A percentile compares a stretch with the other conserved stretches of the same genome.
phyloP scores from a whole-genome alignment of 2,888 invertebrate species.

The Macaria liturata region DNA sequence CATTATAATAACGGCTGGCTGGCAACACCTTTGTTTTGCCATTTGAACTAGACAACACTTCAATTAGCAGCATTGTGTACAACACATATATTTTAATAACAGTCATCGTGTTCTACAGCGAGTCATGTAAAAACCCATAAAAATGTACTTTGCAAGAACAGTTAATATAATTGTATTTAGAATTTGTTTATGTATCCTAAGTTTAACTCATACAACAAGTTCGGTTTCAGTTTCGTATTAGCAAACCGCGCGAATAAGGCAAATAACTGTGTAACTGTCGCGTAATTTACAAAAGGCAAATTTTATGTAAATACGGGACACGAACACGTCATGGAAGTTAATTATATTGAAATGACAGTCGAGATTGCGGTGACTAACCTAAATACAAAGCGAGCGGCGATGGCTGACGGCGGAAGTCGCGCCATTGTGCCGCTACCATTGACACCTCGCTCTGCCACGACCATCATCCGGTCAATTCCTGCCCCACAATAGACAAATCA shows the following conservation, averaged over 20 bases:
- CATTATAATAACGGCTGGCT: conserved; percentile 6
- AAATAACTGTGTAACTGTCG: too few species aligned
- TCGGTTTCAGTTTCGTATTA: too few species aligned
- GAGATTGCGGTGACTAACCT: conserved; percentile 81
- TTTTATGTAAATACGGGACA: conserved; percentile 48
- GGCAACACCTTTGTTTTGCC: conserved; percentile 4
- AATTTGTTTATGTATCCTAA: too few species aligned
- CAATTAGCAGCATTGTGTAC: not conserved
- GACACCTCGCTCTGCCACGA: conserved; percentile 67
- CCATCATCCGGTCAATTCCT: conserved; percentile 75
- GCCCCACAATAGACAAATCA: conserved; percentile 47
- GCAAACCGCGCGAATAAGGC: too few species aligned
- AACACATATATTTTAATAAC: not conserved
- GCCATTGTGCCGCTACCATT: conserved; percentile 81
- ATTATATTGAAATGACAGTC: conserved; percentile 75
- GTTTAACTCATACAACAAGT: too few species aligned
- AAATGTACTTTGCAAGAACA: too few species aligned
- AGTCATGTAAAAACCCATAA: not conserved
- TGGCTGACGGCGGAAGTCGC: conserved; percentile 69
- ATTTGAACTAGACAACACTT: not conserved
- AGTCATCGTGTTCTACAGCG: not conserved
- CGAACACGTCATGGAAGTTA: conserved; percentile 64
- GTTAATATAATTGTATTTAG: too few species aligned
- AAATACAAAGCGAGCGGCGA: conserved; percentile 75
- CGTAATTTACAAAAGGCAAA: too few species aligned